These are phyloP conservation scores for Columba janthina DNA, from an alignment of 2,113 vertebrate species.

Conservation along the genomic window DNA sequence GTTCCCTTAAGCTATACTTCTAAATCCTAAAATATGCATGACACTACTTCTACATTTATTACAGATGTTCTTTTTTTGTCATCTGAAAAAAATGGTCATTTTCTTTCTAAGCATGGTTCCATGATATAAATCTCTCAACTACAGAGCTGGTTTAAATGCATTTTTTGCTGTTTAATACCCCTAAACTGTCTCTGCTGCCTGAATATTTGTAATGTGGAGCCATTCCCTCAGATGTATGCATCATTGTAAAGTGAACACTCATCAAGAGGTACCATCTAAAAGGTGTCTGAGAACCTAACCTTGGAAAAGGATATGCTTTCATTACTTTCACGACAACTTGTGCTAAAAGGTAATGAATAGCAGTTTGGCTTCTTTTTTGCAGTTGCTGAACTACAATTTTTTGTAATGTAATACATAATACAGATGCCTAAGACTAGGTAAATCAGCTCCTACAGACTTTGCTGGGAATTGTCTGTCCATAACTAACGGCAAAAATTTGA, in stretches of 20 bases:
- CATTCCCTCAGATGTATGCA: neutral
- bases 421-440: neutral
- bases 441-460: neutral
- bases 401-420: neutral
- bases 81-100: neutral
- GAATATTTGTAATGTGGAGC: neutral
- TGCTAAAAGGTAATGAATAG: neutral
- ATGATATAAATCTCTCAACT: neutral
- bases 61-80: neutral
- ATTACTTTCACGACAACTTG: neutral
- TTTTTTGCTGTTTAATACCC: neutral
- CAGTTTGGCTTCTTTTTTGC: neutral
- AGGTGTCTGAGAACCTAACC: neutral
- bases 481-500: neutral
- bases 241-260: neutral
- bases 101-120: neutral
- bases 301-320: neutral
- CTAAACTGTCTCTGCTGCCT: neutral
- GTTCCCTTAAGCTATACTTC: constrained; percentile 83
- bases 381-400: neutral
- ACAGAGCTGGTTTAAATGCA: neutral
- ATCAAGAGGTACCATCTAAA: neutral
- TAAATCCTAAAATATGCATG: constrained; percentile 78
- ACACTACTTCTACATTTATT: neutral
- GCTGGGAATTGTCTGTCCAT: neutral